Conservation (phyloP, 2,113 vertebrate genomes). For the Anguilla rostrata region DNA sequence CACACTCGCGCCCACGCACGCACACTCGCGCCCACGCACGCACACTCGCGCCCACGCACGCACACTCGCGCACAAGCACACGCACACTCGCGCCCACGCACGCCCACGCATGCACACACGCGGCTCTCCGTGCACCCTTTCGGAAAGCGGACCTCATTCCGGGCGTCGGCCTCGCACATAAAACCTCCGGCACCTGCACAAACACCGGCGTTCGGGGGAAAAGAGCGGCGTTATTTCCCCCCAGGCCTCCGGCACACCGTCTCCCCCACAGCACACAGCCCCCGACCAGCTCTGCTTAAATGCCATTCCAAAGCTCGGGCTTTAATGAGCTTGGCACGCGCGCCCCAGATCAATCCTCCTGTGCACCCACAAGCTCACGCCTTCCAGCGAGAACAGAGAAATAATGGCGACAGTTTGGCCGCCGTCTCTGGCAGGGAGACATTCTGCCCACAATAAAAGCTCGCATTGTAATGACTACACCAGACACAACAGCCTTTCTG, state of each 20-base stretch:
- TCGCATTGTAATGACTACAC: not conserved
- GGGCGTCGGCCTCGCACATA: not conserved
- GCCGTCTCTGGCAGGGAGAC: constrained; percentile 1
- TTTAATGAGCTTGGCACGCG: constrained; percentile 15
- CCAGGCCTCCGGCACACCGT: not conserved
- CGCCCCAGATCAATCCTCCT: constrained; percentile 25
- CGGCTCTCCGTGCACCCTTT: not conserved
- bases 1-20: not conserved
- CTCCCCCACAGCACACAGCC: constrained; percentile 12
- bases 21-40: not conserved
- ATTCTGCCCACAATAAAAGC: constrained; percentile 5
- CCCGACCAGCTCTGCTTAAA: constrained; percentile 27
- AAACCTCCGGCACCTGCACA: not conserved
- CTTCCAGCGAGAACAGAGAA: constrained; percentile 15
- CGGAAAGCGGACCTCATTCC: not conserved
- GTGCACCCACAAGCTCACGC: constrained; percentile 6
- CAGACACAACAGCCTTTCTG: not conserved
- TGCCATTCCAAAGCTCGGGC: constrained; percentile 24
- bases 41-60: not conserved
- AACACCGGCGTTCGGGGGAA: not conserved
- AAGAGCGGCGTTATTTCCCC: not conserved
- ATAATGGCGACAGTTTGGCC: constrained; percentile 14
- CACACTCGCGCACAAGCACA: not conserved
- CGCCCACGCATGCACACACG: not conserved
- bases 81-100: not conserved